Evolutionary conservation across 1,140 invertebrate genomes (phyloP).

Genomic region (Macrocentrus cingulum): DNA sequence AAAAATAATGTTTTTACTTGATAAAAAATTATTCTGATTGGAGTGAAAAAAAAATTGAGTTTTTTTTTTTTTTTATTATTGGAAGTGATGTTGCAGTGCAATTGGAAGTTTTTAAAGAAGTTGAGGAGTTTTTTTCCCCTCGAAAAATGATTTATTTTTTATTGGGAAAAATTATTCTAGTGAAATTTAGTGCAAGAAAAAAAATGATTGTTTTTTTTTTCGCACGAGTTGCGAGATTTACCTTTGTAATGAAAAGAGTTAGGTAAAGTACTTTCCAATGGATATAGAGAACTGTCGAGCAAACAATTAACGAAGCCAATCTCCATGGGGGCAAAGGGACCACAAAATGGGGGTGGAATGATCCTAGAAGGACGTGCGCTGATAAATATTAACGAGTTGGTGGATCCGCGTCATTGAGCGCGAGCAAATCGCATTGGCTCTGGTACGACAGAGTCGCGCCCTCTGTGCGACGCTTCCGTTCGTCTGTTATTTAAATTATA

Average conservation of each 20-base stretch:
- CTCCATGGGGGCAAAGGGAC: constrained; percentile 23
- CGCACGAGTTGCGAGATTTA: constrained; percentile 10
- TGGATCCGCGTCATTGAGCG: constrained; percentile 24
- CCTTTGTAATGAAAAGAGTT: constrained; percentile 11
- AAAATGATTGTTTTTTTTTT: too few species aligned
- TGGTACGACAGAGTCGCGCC: neutral
- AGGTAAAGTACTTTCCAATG: constrained; percentile 5
- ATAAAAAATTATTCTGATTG: too few species aligned
- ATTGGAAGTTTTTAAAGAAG: too few species aligned
- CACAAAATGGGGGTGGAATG: constrained; percentile 22
- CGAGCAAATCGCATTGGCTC: constrained; percentile 26
- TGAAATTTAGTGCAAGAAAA: neutral
- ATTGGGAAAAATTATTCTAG: neutral
- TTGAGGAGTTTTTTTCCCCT: too few species aligned
- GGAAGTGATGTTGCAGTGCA: too few species aligned
- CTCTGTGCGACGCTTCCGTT: constrained; percentile 6
- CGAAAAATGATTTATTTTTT: too few species aligned
- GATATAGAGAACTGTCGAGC: constrained; percentile 5
- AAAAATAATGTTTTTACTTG: too few species aligned
- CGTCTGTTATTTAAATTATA: constrained; percentile 25
- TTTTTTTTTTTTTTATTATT: too few species aligned
- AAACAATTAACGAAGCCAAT: constrained; percentile 28
- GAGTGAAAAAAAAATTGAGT: too few species aligned
- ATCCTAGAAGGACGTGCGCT: constrained; percentile 19
- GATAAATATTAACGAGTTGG: constrained; percentile 29